Evolutionary conservation across 2,888 invertebrate genomes (phyloP), one percentile per base, ranked within the genome.

Genomic region (Aleiodes alternator): DNA sequence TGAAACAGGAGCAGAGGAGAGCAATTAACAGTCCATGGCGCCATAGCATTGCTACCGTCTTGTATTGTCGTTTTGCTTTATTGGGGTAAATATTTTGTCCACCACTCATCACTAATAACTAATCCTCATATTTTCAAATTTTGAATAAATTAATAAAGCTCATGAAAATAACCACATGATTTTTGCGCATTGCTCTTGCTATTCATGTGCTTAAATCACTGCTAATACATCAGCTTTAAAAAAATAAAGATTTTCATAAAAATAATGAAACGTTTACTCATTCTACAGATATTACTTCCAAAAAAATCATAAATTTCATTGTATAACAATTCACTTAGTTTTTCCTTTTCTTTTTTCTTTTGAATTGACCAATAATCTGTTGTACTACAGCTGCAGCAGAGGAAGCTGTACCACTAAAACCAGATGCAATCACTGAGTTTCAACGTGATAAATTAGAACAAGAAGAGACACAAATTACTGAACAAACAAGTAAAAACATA

Each of bases 61-160:
- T 88, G 85, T 87, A 86, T 85, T 88, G 83, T 88, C 87, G 83
- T 88, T 88, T 87, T 89, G 87, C 87, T 88, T 88, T 86, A 84
- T 83, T 86, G 87, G 88, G 89, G 89, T 89, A 89, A 89, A 89
- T 89, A 89, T 88, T 85, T 82, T 82, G 23, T 23, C 23, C 79
- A 82, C 72, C 78, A 82, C 82, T 85, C 81, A 82, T 74, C 75
- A 78, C 77, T 80, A 73, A 80, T 69, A 51, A 69, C 70, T 76
- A 61, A 70, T 68, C 34, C 61, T 57, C 16, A 53, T 70, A 23
- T 68, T 16, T 56, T 38, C 9, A 9, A 51, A n/a, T 14, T 4
- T 16, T 14, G 9, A 7, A n/a, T 14, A 66, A 23, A 38, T 14
- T n/a, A n/a, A 23, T 34, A 23, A 4, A 61, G 16, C 11, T 38